Evolutionary conservation across 2,113 vertebrate genomes (phyloP).

Genomic region (Anser cygnoides): DNA sequence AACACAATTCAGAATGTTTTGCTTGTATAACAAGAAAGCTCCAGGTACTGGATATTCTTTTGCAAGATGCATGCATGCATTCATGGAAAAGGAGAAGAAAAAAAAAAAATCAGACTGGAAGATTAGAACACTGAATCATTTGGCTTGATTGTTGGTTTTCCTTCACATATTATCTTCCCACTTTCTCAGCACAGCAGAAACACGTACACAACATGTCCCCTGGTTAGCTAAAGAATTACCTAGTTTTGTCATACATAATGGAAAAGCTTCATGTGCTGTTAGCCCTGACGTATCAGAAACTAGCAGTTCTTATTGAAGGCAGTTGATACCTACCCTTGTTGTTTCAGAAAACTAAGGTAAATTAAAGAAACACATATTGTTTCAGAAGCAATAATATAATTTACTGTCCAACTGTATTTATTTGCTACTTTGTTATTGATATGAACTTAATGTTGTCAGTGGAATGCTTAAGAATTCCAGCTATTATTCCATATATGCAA

Average conservation of each 20-base stretch:
- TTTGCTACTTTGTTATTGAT: not conserved
- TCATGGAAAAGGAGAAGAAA: not conserved
- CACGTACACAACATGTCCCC: not conserved
- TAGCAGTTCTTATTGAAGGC: not conserved
- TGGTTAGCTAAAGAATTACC: not conserved
- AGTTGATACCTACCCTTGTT: not conserved
- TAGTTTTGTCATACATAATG: not conserved
- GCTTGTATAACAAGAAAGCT: not conserved
- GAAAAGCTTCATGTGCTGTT: not conserved
- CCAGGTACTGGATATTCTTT: not conserved
- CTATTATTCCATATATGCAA: not conserved
- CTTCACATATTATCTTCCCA: not conserved
- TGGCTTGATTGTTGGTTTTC: not conserved
- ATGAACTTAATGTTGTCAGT: not conserved
- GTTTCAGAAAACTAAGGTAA: not conserved
- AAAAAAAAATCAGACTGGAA: fast-evolving
- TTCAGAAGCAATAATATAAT: not conserved
- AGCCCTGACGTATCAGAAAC: not conserved
- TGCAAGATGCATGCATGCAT: not conserved
- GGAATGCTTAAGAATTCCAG: not conserved
- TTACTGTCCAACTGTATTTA: not conserved
- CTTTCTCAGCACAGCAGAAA: not conserved
- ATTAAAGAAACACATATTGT: not conserved
- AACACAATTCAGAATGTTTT: not conserved
- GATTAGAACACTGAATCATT: not conserved